phyloP scores from a whole-genome alignment of 37 sponge, comb jelly and placozoan species.

The Axinella damicornis region DNA sequence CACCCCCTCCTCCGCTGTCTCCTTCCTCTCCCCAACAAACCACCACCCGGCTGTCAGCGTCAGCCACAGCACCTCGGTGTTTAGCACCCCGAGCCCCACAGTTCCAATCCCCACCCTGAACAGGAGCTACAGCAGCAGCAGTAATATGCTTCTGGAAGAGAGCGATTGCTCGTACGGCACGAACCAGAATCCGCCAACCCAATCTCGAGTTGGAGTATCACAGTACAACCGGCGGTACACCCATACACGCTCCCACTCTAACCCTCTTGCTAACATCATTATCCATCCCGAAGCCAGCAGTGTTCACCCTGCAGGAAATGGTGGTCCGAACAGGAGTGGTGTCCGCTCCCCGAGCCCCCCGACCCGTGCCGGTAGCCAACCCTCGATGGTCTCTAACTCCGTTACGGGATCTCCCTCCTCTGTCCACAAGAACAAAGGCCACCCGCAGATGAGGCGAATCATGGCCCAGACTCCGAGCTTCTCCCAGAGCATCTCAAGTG shows the following conservation, averaged over 20 bases:
- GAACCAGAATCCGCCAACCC: not conserved
- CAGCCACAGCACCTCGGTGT: too few relatives aligned
- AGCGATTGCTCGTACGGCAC: not conserved
- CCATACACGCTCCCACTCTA: constrained; percentile 61
- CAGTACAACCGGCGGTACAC: not conserved
- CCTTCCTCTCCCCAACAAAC: constrained; percentile 37
- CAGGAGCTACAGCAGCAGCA: constrained; percentile 39
- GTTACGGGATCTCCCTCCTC: constrained; percentile 4
- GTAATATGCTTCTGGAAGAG: constrained; percentile 16
- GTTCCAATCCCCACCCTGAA: not conserved
- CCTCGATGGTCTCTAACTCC: constrained; percentile 15
- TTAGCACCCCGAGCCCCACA: too few relatives aligned
- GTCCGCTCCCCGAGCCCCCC: constrained; percentile 62
- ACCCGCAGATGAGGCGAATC: constrained; percentile 44
- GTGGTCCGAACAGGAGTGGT: not conserved
- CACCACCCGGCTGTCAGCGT: constrained; percentile 5
- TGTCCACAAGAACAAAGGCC: not conserved
- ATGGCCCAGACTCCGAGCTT: constrained; percentile 7
- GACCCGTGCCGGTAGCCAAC: constrained; percentile 42
- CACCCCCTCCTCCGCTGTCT: constrained; percentile 33
- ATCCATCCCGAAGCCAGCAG: not conserved
- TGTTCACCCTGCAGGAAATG: not conserved
- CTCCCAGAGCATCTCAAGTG: constrained; percentile 39
- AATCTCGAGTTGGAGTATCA: too few relatives aligned
- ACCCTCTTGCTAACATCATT: constrained; percentile 54